phyloP scores from a whole-genome alignment of 2,888 invertebrate species.

The Drosophila austrosaltans region DNA sequence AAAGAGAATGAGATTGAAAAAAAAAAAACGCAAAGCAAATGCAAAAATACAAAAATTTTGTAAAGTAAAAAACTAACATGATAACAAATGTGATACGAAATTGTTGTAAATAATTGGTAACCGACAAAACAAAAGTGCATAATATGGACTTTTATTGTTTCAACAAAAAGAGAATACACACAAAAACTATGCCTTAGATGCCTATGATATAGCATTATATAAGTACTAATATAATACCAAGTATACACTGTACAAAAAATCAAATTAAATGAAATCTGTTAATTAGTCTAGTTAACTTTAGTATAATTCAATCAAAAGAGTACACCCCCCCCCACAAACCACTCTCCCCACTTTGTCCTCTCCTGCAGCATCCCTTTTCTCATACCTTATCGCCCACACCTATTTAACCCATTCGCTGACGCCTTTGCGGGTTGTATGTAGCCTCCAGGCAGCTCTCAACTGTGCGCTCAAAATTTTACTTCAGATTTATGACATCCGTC shows the following conservation, averaged over 20 bases:
- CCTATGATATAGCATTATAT: slow-evolving; percentile 63
- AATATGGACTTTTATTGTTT: slow-evolving; percentile 51
- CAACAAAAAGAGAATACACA: slow-evolving; percentile 25
- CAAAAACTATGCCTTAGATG: slow-evolving; percentile 74
- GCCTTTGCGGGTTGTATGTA: slow-evolving; percentile 72
- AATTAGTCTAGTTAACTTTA: slow-evolving; percentile 72
- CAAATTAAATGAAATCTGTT: slow-evolving; percentile 45
- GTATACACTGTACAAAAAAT: slow-evolving; percentile 67
- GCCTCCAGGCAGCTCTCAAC: slow-evolving; percentile 56
- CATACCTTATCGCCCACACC: background rate
- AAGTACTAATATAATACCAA: slow-evolving; percentile 44
- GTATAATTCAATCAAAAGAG: slow-evolving; percentile 54
- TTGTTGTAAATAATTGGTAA: slow-evolving; percentile 77
- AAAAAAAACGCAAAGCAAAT: slow-evolving; percentile 11
- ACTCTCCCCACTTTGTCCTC: background rate
- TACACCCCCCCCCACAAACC: background rate
- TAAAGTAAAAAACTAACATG: slow-evolving; percentile 42
- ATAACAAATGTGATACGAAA: slow-evolving; percentile 74
- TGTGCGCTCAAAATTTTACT: slow-evolving; percentile 72
- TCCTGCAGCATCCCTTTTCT: background rate
- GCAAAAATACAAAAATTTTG: slow-evolving; percentile 24
- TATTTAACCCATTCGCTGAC: slow-evolving; percentile 52
- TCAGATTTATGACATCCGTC: slow-evolving; percentile 74
- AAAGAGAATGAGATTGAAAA: slow-evolving; percentile 10
- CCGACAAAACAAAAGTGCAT: slow-evolving; percentile 40